phyloP scores from a whole-genome alignment of 30 jellyfish, hydroid and myxozoan genomes.

The Catostylus mosaicus region DNA sequence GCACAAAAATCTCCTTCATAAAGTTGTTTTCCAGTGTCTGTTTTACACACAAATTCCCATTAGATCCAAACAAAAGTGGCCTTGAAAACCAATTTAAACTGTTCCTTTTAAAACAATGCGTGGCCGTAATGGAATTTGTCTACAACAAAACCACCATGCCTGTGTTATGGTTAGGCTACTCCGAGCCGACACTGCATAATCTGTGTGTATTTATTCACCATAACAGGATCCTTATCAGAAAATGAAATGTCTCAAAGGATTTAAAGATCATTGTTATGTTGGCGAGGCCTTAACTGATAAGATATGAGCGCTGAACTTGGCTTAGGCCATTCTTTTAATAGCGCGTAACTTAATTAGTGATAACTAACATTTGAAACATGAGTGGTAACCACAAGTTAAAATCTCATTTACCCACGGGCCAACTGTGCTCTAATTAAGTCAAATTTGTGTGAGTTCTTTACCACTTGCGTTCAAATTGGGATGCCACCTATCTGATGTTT shows the following conservation, averaged over 20 bases:
- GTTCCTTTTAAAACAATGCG: slow-evolving; percentile 12
- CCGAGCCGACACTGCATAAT: slow-evolving; percentile 42
- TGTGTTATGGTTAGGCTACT: slow-evolving; percentile 28
- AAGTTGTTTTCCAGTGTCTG: neutral
- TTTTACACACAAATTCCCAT: neutral
- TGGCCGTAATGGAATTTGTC: slow-evolving; percentile 43
- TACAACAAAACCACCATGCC: slow-evolving; percentile 29
- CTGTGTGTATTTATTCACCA: slow-evolving; percentile 35
- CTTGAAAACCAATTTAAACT: slow-evolving; percentile 51
- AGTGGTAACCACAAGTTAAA: slow-evolving; percentile 20
- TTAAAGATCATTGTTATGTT: slow-evolving; percentile 48
- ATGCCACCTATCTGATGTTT: slow-evolving; percentile 21
- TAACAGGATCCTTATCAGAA: slow-evolving; percentile 33
- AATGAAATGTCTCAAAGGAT: slow-evolving; percentile 53
- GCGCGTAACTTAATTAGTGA: slow-evolving; percentile 33
- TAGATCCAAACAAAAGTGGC: neutral
- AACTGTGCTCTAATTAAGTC: neutral
- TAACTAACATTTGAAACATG: slow-evolving; percentile 27
- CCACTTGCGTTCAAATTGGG: neutral
- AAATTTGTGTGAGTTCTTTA: slow-evolving; percentile 43
- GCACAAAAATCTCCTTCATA: neutral
- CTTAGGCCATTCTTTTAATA: slow-evolving; percentile 39
- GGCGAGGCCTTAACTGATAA: slow-evolving; percentile 16
- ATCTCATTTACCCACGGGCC: slow-evolving; percentile 62
- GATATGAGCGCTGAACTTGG: slow-evolving; percentile 10